These are phyloP conservation scores for Hirundichthys speculiger DNA, from an alignment of 2,113 vertebrate species.

Conservation along the genomic window DNA sequence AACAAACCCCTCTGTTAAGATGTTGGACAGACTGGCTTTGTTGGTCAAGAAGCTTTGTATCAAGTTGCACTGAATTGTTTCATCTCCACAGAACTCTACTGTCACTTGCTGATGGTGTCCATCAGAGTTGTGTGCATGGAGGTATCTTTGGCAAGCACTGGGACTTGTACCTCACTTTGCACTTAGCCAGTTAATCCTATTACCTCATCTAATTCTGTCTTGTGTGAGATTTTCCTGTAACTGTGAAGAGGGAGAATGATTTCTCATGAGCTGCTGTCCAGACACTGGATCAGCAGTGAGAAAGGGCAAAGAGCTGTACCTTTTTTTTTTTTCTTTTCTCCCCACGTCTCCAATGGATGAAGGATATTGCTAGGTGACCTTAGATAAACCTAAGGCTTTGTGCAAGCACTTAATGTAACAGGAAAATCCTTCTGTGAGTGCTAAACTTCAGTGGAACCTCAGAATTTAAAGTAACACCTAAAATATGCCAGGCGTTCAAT, in stretches of 20 bases:
- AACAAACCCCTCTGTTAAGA: not conserved
- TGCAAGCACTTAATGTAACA: conserved; percentile 19
- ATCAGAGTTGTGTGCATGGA: conserved; percentile 12
- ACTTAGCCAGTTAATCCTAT: conserved; percentile 75
- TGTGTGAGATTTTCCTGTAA: conserved; percentile 69
- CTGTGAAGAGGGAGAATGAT: conserved; percentile 53
- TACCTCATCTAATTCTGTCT: conserved; percentile 77
- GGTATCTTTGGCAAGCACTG: conserved; percentile 34
- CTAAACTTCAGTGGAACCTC: not conserved
- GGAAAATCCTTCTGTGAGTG: conserved; percentile 20
- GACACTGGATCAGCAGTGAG: conserved; percentile 26
- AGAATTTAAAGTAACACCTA: conserved; percentile 33
- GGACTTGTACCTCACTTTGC: conserved; percentile 49
- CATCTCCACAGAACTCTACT: conserved; percentile 5
- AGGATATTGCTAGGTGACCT: conserved; percentile 18
- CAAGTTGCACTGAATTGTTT: not conserved
- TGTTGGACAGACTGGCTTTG: not conserved
- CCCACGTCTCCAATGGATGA: conserved; percentile 2
- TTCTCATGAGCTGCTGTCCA: conserved; percentile 45
- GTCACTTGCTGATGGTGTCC: conserved; percentile 13
- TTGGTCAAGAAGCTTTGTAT: not conserved
- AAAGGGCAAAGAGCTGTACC: conserved; percentile 10
- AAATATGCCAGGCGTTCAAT: conserved; percentile 30
- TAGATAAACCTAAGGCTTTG: conserved; percentile 38
- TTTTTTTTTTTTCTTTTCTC: conserved; percentile 5